Percentiles rank a stretch among this genome's conserved stretches.
phyloP scores from a whole-genome alignment of 1,140 invertebrate genomes.

The Drosophila sp. region DNA sequence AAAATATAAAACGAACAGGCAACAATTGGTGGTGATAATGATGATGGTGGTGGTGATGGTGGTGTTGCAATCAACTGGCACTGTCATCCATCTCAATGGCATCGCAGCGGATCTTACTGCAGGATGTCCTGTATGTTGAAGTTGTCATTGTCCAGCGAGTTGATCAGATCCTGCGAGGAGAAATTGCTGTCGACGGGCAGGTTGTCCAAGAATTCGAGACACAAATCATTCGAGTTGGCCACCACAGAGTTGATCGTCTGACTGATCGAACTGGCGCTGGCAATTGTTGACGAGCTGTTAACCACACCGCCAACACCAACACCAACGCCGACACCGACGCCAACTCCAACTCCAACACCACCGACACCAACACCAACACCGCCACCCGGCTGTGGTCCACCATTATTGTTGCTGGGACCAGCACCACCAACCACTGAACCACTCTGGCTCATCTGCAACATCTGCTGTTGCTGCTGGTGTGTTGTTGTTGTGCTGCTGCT shows the following conservation, averaged over 20 bases:
- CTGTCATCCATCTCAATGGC: constrained; percentile 7
- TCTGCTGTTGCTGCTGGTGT: constrained; percentile 82
- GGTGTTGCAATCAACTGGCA: constrained; percentile 12
- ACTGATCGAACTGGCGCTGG: constrained; percentile 84
- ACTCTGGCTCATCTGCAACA: constrained; percentile 82
- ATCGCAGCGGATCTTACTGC: constrained; percentile 73
- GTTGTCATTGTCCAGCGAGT: constrained; percentile 86
- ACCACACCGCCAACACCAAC: constrained; percentile 31
- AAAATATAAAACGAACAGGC: constrained; percentile 62
- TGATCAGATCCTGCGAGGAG: constrained; percentile 91
- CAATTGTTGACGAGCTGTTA: constrained; percentile 68
- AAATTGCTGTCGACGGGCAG: constrained; percentile 90
- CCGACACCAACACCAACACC: too few relatives aligned
- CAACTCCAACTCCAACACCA: constrained; percentile 7
- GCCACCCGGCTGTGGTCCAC: constrained; percentile 33
- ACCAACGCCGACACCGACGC: too few relatives aligned
- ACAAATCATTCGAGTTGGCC: constrained; percentile 89
- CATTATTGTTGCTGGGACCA: constrained; percentile 75
- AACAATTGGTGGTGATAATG: constrained; percentile 69
- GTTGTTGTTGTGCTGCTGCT: constrained; percentile 71
- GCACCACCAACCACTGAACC: constrained; percentile 47
- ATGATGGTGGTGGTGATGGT: constrained; percentile 28
- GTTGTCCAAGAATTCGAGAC: constrained; percentile 92
- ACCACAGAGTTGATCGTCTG: constrained; percentile 86
- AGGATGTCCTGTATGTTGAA: constrained; percentile 82